These are phyloP conservation scores for Protophormia terraenovae DNA, from an alignment of 2,888 invertebrate genomes.

Conservation along the genomic window DNA sequence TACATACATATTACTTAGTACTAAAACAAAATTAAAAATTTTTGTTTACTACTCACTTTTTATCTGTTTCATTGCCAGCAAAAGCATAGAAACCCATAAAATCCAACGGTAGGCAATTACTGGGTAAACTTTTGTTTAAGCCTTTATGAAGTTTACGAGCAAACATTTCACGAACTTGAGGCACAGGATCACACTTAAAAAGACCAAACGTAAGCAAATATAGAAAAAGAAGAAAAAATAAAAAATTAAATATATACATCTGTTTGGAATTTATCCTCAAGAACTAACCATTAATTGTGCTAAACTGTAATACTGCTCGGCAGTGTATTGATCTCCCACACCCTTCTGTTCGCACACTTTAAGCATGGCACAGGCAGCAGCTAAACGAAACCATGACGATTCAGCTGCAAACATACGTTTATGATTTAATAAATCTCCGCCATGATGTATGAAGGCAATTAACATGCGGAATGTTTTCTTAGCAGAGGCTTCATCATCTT, in stretches of 20 bases:
- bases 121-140: conserved; percentile 89
- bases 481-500: conserved; percentile 92
- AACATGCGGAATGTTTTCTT: conserved; percentile 97
- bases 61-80: conserved; percentile 93
- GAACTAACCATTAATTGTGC: conserved; percentile 91
- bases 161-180: conserved; percentile 94
- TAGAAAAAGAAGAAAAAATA: neutral
- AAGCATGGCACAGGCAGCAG: conserved; percentile 97
- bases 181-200: conserved; percentile 86
- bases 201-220: neutral
- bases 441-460: conserved; percentile 95
- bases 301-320: conserved; percentile 96
- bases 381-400: conserved; percentile 95
- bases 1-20: too few relatives aligned
- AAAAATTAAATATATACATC: neutral
- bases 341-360: conserved; percentile 98
- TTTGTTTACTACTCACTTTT: conserved; percentile 83
- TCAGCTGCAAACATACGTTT: conserved; percentile 91
- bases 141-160: conserved; percentile 96
- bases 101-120: conserved; percentile 95
- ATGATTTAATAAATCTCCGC: conserved; percentile 91
- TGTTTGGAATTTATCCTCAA: too few relatives aligned
- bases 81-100: conserved; percentile 98
- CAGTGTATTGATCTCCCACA: conserved; percentile 96
- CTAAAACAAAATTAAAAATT: too few relatives aligned